Percentiles rank a stretch among this genome's conserved stretches.
These are phyloP conservation scores for Octodon degus DNA, from an alignment of 2,113 vertebrate species.

Conservation along the genomic window DNA sequence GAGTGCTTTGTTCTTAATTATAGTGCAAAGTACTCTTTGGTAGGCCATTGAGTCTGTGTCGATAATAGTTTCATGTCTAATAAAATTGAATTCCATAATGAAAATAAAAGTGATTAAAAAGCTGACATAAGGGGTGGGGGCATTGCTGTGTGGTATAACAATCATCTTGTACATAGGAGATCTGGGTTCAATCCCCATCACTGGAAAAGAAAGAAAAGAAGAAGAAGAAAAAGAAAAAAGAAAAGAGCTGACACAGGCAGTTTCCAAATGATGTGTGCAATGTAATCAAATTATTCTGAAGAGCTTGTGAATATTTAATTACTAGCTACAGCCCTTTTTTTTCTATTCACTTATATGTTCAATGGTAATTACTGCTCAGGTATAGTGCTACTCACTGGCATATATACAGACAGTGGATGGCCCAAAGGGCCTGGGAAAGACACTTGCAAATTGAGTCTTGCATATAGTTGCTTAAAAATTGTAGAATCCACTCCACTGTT, in stretches of 20 bases:
- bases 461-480: background rate
- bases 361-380: background rate
- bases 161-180: background rate
- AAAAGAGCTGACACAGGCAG: constrained; percentile 2
- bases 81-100: constrained; percentile 41
- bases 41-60: background rate
- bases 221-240: background rate
- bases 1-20: constrained; percentile 76
- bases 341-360: background rate
- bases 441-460: constrained; percentile 43
- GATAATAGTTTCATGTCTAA: constrained; percentile 56
- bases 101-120: constrained; percentile 50
- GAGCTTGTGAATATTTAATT: constrained; percentile 46
- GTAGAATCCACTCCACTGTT: background rate
- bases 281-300: constrained; percentile 60
- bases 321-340: background rate
- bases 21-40: constrained; percentile 10
- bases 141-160: background rate
- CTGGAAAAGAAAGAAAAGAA: background rate
- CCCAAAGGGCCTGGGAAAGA: background rate
- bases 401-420: background rate
- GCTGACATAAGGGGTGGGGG: background rate
- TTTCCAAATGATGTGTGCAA: constrained; percentile 39
- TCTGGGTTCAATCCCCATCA: background rate
- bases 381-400: background rate